A percentile compares a stretch with the other conserved stretches of the same genome.
Conservation (phyloP, 1,140 invertebrate genomes). For the Papilio dardanus region DNA sequence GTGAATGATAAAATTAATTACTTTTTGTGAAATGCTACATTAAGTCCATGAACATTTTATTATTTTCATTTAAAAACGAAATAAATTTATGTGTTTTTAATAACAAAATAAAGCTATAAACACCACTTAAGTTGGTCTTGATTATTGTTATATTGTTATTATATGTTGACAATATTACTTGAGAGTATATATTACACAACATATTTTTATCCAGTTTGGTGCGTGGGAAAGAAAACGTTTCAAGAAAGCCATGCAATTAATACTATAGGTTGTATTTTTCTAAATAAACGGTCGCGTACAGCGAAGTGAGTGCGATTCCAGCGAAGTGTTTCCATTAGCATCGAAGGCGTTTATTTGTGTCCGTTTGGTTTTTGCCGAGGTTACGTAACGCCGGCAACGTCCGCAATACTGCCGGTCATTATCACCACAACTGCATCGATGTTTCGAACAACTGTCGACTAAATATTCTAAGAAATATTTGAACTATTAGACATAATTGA, state of each 20-base stretch:
- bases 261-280: neutral
- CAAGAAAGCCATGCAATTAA: neutral
- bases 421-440: slow-evolving; percentile 45
- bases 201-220: neutral
- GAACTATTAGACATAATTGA: neutral
- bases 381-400: slow-evolving; percentile 50
- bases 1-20: neutral
- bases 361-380: slow-evolving; percentile 50
- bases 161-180: too few species aligned
- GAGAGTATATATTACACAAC: too few species aligned
- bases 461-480: slow-evolving; percentile 17
- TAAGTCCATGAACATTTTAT: too few species aligned
- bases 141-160: too few species aligned
- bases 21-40: too few species aligned
- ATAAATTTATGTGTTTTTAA: too few species aligned
- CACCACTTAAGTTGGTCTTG: too few species aligned
- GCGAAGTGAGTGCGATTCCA: slow-evolving; percentile 6
- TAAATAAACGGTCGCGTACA: neutral
- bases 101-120: too few species aligned
- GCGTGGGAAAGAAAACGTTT: slow-evolving; percentile 3
- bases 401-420: slow-evolving; percentile 55
- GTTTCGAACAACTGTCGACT: slow-evolving; percentile 2
- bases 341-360: slow-evolving; percentile 36
- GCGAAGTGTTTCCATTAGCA: slow-evolving; percentile 41
- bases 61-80: too few species aligned